phyloP scores from a whole-genome alignment of 2,797 vertebrate genomes.

The Sebastes kiyomatsui region DNA sequence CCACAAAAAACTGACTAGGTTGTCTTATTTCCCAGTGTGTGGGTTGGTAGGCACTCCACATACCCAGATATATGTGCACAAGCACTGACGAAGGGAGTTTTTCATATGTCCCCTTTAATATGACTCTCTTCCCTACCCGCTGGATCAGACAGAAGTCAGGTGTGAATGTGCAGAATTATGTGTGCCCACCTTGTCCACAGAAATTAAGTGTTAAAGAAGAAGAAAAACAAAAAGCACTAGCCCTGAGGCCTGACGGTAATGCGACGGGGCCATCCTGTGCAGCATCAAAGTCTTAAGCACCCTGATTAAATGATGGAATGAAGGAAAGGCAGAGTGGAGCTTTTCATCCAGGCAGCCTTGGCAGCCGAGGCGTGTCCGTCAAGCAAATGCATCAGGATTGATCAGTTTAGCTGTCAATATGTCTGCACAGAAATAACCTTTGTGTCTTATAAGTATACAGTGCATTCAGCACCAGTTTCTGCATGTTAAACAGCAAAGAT shows the following conservation, averaged over 20 bases:
- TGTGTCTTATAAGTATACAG: too few species aligned
- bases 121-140: not conserved
- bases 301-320: slow-evolving; percentile 46
- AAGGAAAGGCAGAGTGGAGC: slow-evolving; percentile 21
- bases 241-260: slow-evolving; percentile 14
- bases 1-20: too few species aligned
- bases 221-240: not conserved
- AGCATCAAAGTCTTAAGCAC: slow-evolving; percentile 57
- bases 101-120: not conserved
- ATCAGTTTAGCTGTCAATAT: not conserved
- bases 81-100: not conserved
- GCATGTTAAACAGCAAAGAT: not conserved
- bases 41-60: too few species aligned
- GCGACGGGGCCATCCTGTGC: slow-evolving; percentile 20
- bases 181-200: not conserved
- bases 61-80: not conserved
- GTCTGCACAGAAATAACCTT: not conserved
- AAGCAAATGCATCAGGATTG: not conserved
- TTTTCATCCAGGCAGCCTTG: too few species aligned
- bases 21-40: too few species aligned
- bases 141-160: not conserved
- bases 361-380: not conserved
- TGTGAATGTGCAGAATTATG: not conserved
- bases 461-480: not conserved
- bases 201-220: not conserved